phyloP scores from a whole-genome alignment of 2,888 invertebrate species.

The Diadromus collaris region DNA sequence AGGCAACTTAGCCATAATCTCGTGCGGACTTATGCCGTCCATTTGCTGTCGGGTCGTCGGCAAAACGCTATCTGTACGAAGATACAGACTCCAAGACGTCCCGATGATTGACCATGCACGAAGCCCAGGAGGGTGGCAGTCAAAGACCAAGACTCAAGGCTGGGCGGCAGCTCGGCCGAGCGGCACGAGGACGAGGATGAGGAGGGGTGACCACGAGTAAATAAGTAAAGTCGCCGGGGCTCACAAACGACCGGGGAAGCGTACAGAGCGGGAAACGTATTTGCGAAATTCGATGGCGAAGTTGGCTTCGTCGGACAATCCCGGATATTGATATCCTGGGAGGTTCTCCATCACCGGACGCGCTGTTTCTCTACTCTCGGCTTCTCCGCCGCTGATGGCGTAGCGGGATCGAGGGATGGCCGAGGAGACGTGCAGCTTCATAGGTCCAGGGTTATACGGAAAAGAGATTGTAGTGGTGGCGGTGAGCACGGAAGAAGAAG shows the following conservation, averaged over 20 bases:
- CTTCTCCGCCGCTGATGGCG: constrained; percentile 1
- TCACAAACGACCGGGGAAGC: constrained; percentile 30
- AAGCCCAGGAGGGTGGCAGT: background rate
- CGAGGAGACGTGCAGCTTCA: constrained; percentile 49
- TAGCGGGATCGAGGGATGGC: constrained; percentile 14
- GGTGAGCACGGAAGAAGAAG: constrained; percentile 27
- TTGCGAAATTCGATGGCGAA: constrained; percentile 72
- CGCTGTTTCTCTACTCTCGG: constrained; percentile 51
- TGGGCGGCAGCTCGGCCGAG: background rate
- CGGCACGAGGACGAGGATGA: background rate
- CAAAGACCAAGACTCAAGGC: constrained; percentile 4
- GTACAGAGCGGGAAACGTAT: constrained; percentile 63
- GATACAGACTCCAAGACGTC: background rate
- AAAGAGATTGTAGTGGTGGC: constrained; percentile 30
- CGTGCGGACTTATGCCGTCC: too few species aligned
- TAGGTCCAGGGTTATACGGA: constrained; percentile 30
- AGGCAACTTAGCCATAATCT: too few species aligned
- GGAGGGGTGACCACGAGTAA: constrained; percentile 29
- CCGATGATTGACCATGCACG: background rate
- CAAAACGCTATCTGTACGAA: too few species aligned
- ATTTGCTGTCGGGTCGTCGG: too few species aligned
- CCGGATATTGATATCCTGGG: constrained; percentile 74
- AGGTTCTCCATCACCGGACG: constrained; percentile 69
- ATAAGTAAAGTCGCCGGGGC: constrained; percentile 45
- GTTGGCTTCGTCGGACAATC: constrained; percentile 70